Evolutionary conservation across 1,140 invertebrate genomes (phyloP).

Genomic region (Pemphigus obesinymphae): DNA sequence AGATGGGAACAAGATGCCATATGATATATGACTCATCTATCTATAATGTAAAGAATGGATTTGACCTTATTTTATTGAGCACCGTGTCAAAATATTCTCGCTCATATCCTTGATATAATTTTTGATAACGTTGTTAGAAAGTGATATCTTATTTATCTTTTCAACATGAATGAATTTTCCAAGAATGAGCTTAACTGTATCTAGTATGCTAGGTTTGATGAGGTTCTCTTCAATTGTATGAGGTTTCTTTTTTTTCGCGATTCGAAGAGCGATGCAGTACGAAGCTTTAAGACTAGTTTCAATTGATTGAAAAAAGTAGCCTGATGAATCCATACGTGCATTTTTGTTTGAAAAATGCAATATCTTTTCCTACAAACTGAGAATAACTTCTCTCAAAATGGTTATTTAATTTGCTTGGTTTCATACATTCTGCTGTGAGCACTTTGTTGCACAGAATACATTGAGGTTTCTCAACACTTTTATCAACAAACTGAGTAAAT

Average conservation of each 20-base stretch:
- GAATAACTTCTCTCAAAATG: slow-evolving; percentile 35
- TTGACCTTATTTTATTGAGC: background rate
- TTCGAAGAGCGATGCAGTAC: background rate
- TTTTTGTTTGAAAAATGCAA: background rate
- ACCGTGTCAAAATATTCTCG: background rate
- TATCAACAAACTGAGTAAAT: background rate
- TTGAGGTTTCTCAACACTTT: background rate
- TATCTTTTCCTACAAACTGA: background rate
- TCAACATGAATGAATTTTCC: background rate
- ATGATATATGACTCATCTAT: background rate
- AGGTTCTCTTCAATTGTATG: slow-evolving; percentile 30
- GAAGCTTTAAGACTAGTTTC: background rate
- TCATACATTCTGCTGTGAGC: slow-evolving; percentile 34
- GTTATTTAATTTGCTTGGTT: slow-evolving; percentile 32
- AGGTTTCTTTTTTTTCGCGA: slow-evolving; percentile 40
- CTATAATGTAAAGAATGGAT: background rate
- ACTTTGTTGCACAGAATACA: slow-evolving; percentile 28
- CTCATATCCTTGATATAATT: slow-evolving; percentile 37
- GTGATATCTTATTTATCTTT: slow-evolving; percentile 20
- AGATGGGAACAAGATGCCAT: background rate
- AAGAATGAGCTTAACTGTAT: background rate
- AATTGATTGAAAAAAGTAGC: slow-evolving; percentile 9
- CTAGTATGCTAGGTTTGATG: slow-evolving; percentile 14
- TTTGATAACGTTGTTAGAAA: slow-evolving; percentile 34
- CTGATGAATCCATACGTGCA: background rate